A percentile compares a stretch with the other conserved stretches of the same genome.
phyloP scores from a whole-genome alignment of 2,113 vertebrate species.

The Halcyon malimbica region DNA sequence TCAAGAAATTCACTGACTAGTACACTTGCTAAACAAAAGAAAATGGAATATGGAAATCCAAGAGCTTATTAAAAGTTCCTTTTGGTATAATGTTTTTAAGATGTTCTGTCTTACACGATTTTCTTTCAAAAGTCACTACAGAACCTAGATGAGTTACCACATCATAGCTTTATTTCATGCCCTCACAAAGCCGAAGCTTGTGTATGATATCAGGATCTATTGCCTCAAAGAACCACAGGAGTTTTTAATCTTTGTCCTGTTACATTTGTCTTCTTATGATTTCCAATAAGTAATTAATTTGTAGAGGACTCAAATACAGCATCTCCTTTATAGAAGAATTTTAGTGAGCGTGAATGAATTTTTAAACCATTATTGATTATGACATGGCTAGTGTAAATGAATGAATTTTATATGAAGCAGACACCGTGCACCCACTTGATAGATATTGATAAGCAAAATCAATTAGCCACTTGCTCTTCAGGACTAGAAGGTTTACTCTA shows the following conservation, averaged over 20 bases:
- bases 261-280: not conserved
- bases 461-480: conserved; percentile 62
- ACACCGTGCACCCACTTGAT: conserved; percentile 26
- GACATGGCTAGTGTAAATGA: conserved; percentile 20
- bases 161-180: not conserved
- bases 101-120: not conserved
- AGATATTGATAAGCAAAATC: conserved; percentile 67
- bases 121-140: not conserved
- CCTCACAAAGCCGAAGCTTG: not conserved
- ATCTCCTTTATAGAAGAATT: not conserved
- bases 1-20: not conserved
- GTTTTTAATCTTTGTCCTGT: not conserved
- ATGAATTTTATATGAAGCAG: conserved; percentile 50
- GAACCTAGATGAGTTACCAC: not conserved
- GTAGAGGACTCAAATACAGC: not conserved
- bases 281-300: not conserved
- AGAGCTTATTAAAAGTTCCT: not conserved
- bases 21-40: not conserved
- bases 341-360: conserved; percentile 4
- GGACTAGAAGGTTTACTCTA: conserved; percentile 29
- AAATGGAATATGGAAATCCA: not conserved
- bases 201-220: not conserved
- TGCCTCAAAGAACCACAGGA: not conserved
- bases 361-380: conserved; percentile 30
- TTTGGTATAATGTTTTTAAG: not conserved